Percentiles rank a stretch among this genome's conserved stretches.
Conservation (phyloP, 1,140 invertebrate species). For the Lucilia cuprina region DNA sequence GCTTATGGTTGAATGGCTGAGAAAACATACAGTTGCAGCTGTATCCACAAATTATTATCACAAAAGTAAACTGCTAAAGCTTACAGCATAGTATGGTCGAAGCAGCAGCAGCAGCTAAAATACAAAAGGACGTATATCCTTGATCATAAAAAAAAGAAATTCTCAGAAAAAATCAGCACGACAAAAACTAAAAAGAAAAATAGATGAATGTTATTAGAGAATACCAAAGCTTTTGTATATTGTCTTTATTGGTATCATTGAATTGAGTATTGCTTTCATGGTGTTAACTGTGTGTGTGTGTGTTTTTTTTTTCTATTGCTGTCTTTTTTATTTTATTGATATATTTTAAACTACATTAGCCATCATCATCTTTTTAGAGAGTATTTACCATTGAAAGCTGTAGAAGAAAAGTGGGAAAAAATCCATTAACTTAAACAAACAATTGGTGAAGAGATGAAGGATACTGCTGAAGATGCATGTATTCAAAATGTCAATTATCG, state of each 20-base stretch:
- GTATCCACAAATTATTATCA: slow-evolving; percentile 62
- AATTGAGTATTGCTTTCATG: not conserved
- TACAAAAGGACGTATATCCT: not conserved
- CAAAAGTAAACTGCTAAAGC: slow-evolving; percentile 58
- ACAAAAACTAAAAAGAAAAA: not conserved
- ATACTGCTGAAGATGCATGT: not conserved
- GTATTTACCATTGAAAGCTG: not conserved
- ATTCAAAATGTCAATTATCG: not conserved
- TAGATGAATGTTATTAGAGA: not conserved
- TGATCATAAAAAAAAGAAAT: not conserved
- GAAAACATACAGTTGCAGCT: slow-evolving; percentile 62
- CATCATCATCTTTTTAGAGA: not conserved
- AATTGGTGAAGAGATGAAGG: not conserved
- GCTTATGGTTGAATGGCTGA: slow-evolving; percentile 59
- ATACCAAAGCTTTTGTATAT: not conserved
- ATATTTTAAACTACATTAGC: not conserved
- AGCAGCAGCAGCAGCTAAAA: not conserved
- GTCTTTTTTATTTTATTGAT: not conserved
- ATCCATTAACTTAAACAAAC: not conserved
- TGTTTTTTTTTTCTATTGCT: not conserved
- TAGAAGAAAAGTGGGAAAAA: not conserved
- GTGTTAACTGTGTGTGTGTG: not conserved
- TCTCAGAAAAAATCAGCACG: not conserved
- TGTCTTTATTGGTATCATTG: not conserved
- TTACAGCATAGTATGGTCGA: not conserved